These are phyloP conservation scores for Caretta caretta DNA, from an alignment of 2,113 vertebrate species.

Conservation along the genomic window DNA sequence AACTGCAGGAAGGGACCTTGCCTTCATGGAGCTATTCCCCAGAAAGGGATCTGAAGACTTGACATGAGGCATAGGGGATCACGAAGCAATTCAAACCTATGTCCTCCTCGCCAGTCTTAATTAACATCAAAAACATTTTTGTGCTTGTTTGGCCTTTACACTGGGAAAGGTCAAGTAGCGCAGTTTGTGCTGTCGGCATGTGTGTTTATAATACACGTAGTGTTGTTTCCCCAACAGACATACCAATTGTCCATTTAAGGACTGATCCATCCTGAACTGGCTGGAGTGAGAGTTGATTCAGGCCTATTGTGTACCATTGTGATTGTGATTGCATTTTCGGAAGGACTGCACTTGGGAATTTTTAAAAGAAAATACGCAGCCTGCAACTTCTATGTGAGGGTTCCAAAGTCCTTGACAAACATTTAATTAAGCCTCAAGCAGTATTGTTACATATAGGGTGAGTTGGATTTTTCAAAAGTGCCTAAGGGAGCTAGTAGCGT, in stretches of 20 bases:
- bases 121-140: background rate
- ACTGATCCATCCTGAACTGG: background rate
- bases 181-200: background rate
- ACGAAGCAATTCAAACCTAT: background rate
- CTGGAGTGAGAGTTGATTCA: background rate
- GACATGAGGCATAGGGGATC: background rate
- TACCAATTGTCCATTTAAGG: background rate
- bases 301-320: background rate
- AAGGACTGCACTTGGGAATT: background rate
- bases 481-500: background rate
- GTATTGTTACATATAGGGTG: background rate
- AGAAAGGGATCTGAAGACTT: no score
- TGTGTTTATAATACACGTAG: background rate
- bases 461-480: background rate
- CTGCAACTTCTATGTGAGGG: background rate
- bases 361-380: slow-evolving; percentile 4
- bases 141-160: background rate
- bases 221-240: rapidly evolving
- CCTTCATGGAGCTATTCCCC: no score
- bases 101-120: background rate
- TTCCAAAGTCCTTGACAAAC: slow-evolving; percentile 5
- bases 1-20: no score
- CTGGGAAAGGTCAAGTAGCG: background rate
- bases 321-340: slow-evolving; percentile 3
- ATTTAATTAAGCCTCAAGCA: background rate